Base-by-base conservation (phyloP, 1,140 invertebrate species). In the Melitaea cinxia region DNA sequence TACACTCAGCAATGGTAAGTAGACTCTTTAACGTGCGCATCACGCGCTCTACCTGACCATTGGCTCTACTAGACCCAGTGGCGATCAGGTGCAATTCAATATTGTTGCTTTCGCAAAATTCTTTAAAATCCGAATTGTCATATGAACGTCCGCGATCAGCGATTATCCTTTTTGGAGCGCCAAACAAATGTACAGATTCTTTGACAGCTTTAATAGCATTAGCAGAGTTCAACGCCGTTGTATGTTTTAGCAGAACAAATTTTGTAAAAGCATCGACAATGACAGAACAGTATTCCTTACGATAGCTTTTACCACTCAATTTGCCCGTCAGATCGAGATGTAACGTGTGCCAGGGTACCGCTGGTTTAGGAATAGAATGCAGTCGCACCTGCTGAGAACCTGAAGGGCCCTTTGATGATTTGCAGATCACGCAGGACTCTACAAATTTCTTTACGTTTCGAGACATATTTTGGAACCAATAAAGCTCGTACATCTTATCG, bases 21-120 rank as follows among this genome's bases (percentile, higher is more conserved):
- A 73, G 64, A 15, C 14, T 23, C 7, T 72, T 72, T 4, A 69
- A 17, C 2, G 73, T 74, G 6, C 59, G 59, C 66, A 82, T 85
- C 28, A 78, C 77, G 0, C 80, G 53, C 24, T 85, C 76, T 3
- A 83, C 74, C 30, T 85, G 79, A 4, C 76, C 78, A 39, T 80
- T 78, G 66, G 82, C 76, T 0, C 81, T 54, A 47, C 35, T 21
- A 1, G 30, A 19, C 54, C 77, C 79, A 1, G 77, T 79, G 0
- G 80, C 77, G 4, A 80, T 82, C 0, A 69, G 17, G 19, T 81
- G 56, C 15, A 82, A 67, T 6, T 73, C 66, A 10, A 78, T 74
- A 9, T 68, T 67, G 1, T 66, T 45, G 30, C 3, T 15, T 5
- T 35, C 30, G 26, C 58, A 60, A 68, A 68, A 75, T 1, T 67